Conservation (phyloP, 2,113 vertebrate species). For the Opisthocomus hoazin region DNA sequence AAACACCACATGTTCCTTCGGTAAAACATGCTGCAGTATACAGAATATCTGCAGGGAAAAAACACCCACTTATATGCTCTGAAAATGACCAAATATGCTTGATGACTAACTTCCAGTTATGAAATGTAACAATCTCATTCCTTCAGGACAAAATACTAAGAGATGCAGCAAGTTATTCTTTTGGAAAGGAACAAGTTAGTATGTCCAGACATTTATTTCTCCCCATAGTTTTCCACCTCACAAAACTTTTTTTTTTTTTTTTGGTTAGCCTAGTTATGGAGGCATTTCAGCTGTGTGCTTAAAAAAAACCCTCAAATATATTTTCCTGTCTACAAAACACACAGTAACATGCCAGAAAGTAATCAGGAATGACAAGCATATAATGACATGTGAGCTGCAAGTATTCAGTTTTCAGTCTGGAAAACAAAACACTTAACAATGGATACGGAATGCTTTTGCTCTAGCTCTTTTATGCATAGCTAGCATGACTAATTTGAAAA, state of each 20-base stretch:
- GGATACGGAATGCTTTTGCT: constrained; percentile 35
- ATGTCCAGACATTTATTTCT: not conserved
- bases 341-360: constrained; percentile 7
- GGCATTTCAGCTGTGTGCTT: not conserved
- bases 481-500: constrained; percentile 42
- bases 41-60: not conserved
- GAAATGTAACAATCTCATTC: not conserved
- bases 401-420: constrained; percentile 8
- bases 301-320: not conserved
- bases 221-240: not conserved
- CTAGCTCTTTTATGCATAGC: constrained; percentile 18
- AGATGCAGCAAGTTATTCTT: not conserved
- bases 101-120: not conserved
- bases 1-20: not conserved
- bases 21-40: not conserved
- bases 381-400: constrained; percentile 33
- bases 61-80: not conserved
- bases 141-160: not conserved
- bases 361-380: constrained; percentile 36
- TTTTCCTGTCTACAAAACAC: not conserved
- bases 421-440: constrained; percentile 29
- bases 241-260: not conserved
- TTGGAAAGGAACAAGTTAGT: not conserved
- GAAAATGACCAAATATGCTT: not conserved
- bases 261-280: not conserved